Evolutionary conservation across 2,888 invertebrate genomes (phyloP).

Genomic region (Hyalella azteca): DNA sequence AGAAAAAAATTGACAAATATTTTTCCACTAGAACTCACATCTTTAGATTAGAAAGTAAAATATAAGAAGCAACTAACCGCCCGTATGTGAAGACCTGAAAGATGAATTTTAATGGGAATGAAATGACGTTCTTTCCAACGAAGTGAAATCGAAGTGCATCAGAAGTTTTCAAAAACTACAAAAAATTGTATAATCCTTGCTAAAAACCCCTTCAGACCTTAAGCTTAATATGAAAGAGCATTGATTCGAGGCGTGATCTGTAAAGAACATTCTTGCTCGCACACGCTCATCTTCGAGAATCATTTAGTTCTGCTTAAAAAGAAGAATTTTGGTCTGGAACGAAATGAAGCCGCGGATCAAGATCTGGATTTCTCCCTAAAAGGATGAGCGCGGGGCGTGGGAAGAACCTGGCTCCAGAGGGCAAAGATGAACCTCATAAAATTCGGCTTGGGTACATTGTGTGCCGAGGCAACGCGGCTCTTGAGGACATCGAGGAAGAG

Average conservation of each 20-base stretch:
- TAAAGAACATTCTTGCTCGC: neutral
- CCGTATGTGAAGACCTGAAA: neutral
- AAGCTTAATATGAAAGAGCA: neutral
- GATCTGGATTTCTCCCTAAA: constrained; percentile 33
- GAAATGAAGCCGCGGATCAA: constrained; percentile 32
- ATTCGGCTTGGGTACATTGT: constrained; percentile 8
- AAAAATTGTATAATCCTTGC: neutral
- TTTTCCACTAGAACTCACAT: neutral
- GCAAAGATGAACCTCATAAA: constrained; percentile 25
- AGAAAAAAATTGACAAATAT: neutral
- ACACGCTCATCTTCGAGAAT: constrained; percentile 33
- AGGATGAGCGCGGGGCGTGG: constrained; percentile 26
- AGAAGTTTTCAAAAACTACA: neutral
- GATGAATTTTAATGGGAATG: neutral
- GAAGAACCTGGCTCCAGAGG: constrained; percentile 4
- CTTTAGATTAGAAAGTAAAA: neutral
- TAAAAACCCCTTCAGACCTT: neutral
- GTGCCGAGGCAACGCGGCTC: neutral
- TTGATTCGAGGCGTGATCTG: constrained; percentile 16
- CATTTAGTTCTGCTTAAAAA: constrained; percentile 36
- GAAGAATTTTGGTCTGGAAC: constrained; percentile 32
- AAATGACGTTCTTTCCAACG: neutral
- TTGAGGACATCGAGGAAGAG: neutral
- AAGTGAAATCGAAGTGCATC: neutral
- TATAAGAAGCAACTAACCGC: neutral